A percentile compares a stretch with the other conserved stretches of the same genome.
These are phyloP conservation scores for Drosophila rubida DNA, from an alignment of 2,888 invertebrate genomes.

Conservation along the genomic window DNA sequence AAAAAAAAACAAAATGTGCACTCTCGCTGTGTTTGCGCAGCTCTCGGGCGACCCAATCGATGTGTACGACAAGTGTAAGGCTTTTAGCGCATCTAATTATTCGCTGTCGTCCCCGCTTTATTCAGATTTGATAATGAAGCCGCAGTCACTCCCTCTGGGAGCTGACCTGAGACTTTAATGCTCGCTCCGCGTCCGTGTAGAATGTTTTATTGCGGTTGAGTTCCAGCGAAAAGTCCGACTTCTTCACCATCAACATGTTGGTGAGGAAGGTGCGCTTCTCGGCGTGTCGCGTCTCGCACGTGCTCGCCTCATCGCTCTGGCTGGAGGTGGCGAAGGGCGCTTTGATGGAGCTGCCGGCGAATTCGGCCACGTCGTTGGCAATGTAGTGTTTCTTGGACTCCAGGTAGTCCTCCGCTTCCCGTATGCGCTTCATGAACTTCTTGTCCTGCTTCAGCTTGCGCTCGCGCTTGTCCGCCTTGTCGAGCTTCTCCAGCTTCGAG, in stretches of 20 bases:
- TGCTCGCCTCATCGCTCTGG: neutral
- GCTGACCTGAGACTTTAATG: neutral
- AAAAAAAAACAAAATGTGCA: constrained; percentile 68
- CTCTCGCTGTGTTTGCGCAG: constrained; percentile 65
- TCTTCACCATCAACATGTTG: constrained; percentile 47
- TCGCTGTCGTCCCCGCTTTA: neutral
- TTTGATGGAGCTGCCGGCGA: neutral
- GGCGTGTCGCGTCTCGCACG: neutral
- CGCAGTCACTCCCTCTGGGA: neutral
- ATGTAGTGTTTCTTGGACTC: constrained; percentile 39
- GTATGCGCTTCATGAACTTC: constrained; percentile 5
- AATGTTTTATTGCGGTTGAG: constrained; percentile 46
- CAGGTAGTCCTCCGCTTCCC: constrained; percentile 26
- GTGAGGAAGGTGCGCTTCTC: constrained; percentile 28
- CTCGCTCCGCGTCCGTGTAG: constrained; percentile 21
- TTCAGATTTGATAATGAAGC: neutral
- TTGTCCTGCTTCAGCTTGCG: neutral
- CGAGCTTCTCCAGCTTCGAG: constrained; percentile 35
- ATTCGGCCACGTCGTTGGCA: constrained; percentile 7
- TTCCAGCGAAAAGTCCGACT: constrained; percentile 47
- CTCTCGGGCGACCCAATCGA: constrained; percentile 28
- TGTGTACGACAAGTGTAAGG: neutral
- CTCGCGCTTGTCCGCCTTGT: neutral
- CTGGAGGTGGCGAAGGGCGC: neutral
- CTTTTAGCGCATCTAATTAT: constrained; percentile 3